Evolutionary conservation across 1,140 invertebrate genomes (phyloP).

Genomic region (Pseudomyrmex gracilis): DNA sequence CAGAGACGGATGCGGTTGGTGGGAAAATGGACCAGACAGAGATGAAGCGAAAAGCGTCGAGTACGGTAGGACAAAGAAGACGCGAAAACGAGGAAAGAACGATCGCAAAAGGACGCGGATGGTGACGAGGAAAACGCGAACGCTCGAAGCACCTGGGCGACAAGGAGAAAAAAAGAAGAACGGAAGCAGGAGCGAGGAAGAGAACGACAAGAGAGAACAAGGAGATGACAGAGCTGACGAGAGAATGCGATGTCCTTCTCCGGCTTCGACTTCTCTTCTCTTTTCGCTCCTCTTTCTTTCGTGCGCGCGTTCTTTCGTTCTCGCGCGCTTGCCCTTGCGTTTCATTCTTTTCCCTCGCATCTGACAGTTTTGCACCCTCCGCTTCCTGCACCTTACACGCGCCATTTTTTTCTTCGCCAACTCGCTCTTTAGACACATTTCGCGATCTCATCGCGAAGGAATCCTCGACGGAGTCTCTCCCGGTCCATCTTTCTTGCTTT

Average conservation of each 20-base stretch:
- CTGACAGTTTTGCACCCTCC: constrained; percentile 53
- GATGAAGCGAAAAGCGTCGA: constrained; percentile 31
- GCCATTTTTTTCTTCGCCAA: constrained; percentile 37
- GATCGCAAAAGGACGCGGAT: constrained; percentile 1
- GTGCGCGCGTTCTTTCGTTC: background rate
- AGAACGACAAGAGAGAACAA: background rate
- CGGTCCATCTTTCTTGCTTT: constrained; percentile 43
- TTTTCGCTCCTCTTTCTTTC: constrained; percentile 6
- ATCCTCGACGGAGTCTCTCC: background rate
- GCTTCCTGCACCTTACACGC: constrained; percentile 42
- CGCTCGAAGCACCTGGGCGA: constrained; percentile 39
- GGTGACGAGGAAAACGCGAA: constrained; percentile 50
- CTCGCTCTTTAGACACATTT: constrained; percentile 59
- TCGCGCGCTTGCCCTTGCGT: constrained; percentile 18
- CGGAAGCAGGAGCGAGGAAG: background rate
- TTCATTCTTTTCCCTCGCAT: constrained; percentile 47
- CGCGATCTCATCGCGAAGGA: constrained; percentile 35
- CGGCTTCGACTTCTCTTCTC: constrained; percentile 31
- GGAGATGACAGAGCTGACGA: constrained; percentile 30
- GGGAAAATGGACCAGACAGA: background rate
- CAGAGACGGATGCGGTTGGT: constrained; percentile 29
- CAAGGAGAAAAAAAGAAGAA: constrained; percentile 40
- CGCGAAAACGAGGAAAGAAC: constrained; percentile 27
- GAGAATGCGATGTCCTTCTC: constrained; percentile 33
- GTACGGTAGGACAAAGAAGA: constrained; percentile 10